Base-by-base conservation (phyloP, 2,797 vertebrate genomes). In the Clarias platycephalus region DNA sequence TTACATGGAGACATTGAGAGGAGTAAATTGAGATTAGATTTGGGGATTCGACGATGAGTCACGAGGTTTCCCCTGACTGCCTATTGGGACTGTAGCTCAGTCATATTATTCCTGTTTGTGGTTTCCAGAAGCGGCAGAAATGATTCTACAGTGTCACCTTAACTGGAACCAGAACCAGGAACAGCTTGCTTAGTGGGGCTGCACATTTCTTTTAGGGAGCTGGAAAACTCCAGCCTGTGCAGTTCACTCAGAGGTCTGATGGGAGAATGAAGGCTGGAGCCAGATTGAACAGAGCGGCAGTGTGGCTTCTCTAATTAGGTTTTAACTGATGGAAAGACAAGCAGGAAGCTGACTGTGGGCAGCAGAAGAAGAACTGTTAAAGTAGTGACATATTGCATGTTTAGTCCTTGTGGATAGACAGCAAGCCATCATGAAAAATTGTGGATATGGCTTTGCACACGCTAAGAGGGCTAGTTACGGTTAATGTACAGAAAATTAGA, bases 301-400 rank as follows among this genome's bases (percentile, higher is more conserved):
- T 83, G 87, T 84, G 89, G 89, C 85, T 83, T 86, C 40, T 78
- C 57, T 44, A 87, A 87, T 87, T 86, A 88, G 83, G 82, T 83
- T 75, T 83, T 67, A 85, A 89, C 86, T 81, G 86, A 86, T 31
- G 81, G 84, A 88, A 89, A 88, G 86, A 88, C 89, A 87, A 91
- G 88, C 88, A 87, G 89, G 86, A 82, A 67, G 86, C 87, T 86
- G 85, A 85, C 88, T 77, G 84, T 83, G 90, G 90, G 84, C 44
- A 58, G 77, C n/a, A 82, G 88, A 88, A 89, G 88, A 91, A 89
- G 89, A 82, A 70, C 83, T 58, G 74, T 84, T 83, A 87, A 79
- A 88, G 91, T 86, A 89, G 85, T 88, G 91, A 90, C 86, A 87
- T 82, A 83, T 80, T 62, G 72, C 77, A 85, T 88, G 89, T 91